Percentiles rank a stretch among this genome's conserved stretches.
Conservation (phyloP, 2,797 vertebrate species). For the Petrocephalus sullivani region DNA sequence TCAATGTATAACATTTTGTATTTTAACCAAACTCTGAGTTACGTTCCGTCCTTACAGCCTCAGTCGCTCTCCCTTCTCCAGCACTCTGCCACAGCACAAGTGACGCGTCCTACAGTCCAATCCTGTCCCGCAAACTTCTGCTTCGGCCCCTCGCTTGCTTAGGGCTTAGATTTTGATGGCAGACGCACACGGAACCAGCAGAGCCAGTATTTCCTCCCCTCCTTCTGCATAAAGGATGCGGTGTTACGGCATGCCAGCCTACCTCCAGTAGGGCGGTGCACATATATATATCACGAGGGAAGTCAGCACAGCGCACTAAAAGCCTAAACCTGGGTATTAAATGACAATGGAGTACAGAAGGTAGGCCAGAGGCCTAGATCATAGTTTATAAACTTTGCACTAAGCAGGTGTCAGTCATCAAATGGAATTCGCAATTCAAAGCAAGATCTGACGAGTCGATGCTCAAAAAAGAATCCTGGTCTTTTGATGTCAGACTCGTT, state of each 20-base stretch:
- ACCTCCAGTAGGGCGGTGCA: background rate
- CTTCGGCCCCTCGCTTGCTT: too few species aligned
- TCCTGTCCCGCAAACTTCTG: too few species aligned
- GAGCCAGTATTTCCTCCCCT: background rate
- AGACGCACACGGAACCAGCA: background rate
- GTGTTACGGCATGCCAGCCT: background rate
- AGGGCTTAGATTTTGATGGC: too few species aligned
- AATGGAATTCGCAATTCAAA: background rate
- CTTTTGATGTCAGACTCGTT: background rate
- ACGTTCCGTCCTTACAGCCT: too few species aligned
- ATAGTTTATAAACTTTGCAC: constrained; percentile 1
- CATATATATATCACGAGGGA: background rate
- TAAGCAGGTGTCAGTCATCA: background rate
- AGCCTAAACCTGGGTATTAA: background rate
- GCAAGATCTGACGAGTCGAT: background rate
- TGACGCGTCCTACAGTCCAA: too few species aligned
- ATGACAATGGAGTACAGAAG: background rate
- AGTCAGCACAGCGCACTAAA: background rate
- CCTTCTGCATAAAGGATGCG: background rate
- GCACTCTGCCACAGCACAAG: too few species aligned
- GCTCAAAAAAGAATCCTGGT: background rate
- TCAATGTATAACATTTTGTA: too few species aligned
- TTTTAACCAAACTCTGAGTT: too few species aligned
- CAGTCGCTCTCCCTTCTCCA: too few species aligned
- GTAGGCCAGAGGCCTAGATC: background rate